Percentiles rank a stretch among this genome's conserved stretches.
These are phyloP conservation scores for Catostylus mosaicus DNA, from an alignment of 30 jellyfish, hydroid and myxozoan genomes.

Conservation along the genomic window DNA sequence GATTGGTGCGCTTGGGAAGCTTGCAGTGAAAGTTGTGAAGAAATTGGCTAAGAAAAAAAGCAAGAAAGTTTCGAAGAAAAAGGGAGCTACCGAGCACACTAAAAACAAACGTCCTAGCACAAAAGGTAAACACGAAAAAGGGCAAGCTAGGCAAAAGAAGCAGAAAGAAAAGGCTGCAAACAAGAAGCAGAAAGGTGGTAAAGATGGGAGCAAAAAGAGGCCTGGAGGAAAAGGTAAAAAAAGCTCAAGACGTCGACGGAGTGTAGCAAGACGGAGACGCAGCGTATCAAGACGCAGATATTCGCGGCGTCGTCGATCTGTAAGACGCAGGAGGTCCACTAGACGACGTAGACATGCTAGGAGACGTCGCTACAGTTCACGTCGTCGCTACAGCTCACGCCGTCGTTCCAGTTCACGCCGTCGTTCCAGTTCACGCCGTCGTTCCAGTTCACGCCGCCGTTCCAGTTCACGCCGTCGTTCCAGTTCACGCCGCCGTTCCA, in stretches of 20 bases:
- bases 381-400: constrained; percentile 20
- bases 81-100: constrained; percentile 46
- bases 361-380: constrained; percentile 8
- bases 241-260: background rate
- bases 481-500: background rate
- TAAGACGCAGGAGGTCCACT: constrained; percentile 8
- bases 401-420: constrained; percentile 12
- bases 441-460: constrained; percentile 19
- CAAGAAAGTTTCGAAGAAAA: background rate
- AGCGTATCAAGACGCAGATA: constrained; percentile 2
- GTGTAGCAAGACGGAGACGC: constrained; percentile 22
- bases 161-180: constrained; percentile 44
- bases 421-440: background rate
- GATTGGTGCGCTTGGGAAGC: constrained; percentile 25
- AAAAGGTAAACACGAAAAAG: constrained; percentile 39
- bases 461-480: constrained; percentile 26
- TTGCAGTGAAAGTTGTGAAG: constrained; percentile 29
- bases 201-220: constrained; percentile 56
- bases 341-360: constrained; percentile 4
- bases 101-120: constrained; percentile 53
- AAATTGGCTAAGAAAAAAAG: constrained; percentile 6
- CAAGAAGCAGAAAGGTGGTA: constrained; percentile 56
- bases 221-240: constrained; percentile 19
- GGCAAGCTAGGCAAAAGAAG: constrained; percentile 50
- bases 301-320: constrained; percentile 5